Conservation (phyloP, 2,888 invertebrate species). For the Amphiduros pacificus region DNA sequence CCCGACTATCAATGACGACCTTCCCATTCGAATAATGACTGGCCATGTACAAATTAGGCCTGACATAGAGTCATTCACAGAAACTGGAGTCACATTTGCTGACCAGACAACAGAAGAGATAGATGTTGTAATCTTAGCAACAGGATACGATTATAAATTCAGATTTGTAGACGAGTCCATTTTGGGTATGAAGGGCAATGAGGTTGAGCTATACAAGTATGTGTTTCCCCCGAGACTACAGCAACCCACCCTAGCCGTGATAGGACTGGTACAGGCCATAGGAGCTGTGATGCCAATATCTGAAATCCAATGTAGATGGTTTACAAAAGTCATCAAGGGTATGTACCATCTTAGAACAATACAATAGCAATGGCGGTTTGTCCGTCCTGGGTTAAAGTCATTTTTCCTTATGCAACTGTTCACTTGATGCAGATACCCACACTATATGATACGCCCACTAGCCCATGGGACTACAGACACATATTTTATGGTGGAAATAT, state of each 20-base stretch:
- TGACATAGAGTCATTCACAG: conserved; percentile 43
- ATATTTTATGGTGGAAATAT: no score
- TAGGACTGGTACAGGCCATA: conserved; percentile 60
- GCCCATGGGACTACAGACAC: no score
- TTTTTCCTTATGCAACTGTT: no score
- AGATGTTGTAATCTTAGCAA: conserved; percentile 58
- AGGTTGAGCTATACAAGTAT: conserved; percentile 57
- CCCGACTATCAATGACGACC: conserved; percentile 61
- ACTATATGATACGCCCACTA: no score
- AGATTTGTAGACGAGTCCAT: conserved; percentile 45
- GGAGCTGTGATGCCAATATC: conserved; percentile 61
- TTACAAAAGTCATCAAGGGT: conserved; percentile 39
- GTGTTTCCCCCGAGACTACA: conserved; percentile 55
- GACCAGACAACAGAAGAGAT: conserved; percentile 46
- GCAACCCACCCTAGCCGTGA: conserved; percentile 53
- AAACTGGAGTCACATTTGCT: conserved; percentile 45
- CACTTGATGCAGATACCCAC: no score
- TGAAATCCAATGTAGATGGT: conserved; percentile 59
- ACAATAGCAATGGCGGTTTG: no score
- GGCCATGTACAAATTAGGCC: conserved; percentile 53
- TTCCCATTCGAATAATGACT: conserved; percentile 60
- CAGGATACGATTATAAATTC: conserved; percentile 60
- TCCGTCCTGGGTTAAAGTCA: no score
- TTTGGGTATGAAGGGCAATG: conserved; percentile 46
- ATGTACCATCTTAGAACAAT: no score